phyloP scores from a whole-genome alignment of 2,888 invertebrate species.

The Agrilus biguttatus region DNA sequence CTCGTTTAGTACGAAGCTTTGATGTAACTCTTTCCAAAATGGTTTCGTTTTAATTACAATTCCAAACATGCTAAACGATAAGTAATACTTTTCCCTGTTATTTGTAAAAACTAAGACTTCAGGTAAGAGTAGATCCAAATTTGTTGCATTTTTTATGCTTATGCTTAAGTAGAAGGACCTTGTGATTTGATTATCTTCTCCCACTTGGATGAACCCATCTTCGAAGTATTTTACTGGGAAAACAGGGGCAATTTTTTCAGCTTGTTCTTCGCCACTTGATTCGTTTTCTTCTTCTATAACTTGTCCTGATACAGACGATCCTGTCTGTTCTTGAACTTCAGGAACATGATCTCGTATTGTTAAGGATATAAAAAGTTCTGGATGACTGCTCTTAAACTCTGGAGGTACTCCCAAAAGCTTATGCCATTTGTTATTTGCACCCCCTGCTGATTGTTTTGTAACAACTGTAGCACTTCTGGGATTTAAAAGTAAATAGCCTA shows the following conservation, averaged over 20 bases:
- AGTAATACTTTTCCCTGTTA: conserved; percentile 19
- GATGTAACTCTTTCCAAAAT: conserved; percentile 22
- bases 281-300: conserved; percentile 1
- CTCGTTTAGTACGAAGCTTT: conserved; percentile 22
- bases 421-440: conserved; percentile 45
- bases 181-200: conserved; percentile 23
- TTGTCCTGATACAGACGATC: conserved; percentile 2
- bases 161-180: conserved; percentile 40
- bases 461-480: conserved; percentile 55
- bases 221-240: conserved; percentile 32
- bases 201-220: conserved; percentile 42
- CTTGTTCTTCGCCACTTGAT: conserved; percentile 15
- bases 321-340: conserved; percentile 7
- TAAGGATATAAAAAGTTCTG: conserved; percentile 45
- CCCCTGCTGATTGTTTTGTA: conserved; percentile 34
- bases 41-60: conserved; percentile 26
- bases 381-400: conserved; percentile 42
- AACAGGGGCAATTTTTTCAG: conserved; percentile 11
- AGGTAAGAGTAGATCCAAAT: conserved; percentile 37
- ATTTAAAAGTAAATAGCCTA: conserved; percentile 56
- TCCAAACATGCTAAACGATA: conserved; percentile 24
- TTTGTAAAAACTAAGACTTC: conserved; percentile 23
- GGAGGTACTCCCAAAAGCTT: conserved; percentile 42
- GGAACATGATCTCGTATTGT: conserved; percentile 40
- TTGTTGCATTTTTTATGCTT: conserved; percentile 38